phyloP scores from a whole-genome alignment of 2,888 invertebrate genomes.

The Steinernema carpocapsae region DNA sequence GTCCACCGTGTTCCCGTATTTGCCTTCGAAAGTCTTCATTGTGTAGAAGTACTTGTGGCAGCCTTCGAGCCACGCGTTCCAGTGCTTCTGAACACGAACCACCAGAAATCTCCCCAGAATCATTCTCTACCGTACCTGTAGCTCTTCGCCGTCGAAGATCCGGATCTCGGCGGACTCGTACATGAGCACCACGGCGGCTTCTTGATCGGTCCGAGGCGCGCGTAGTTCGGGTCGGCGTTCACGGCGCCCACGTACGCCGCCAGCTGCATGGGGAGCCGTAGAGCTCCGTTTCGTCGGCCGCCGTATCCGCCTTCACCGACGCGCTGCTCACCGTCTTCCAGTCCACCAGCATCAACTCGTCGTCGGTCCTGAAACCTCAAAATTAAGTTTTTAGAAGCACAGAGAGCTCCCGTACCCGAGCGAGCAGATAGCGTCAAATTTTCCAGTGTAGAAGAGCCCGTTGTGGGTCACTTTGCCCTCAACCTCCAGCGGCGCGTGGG shows the following conservation, averaged over 20 bases:
- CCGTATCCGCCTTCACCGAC: slow-evolving; percentile 38
- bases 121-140: slow-evolving; percentile 36
- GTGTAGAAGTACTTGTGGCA: slow-evolving; percentile 2
- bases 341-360: slow-evolving; percentile 44
- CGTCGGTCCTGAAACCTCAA: too few species aligned
- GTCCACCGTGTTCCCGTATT: slow-evolving; percentile 25
- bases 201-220: slow-evolving; percentile 39
- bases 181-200: slow-evolving; percentile 44
- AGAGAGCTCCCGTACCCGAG: neutral
- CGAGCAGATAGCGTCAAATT: slow-evolving; percentile 49
- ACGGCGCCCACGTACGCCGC: slow-evolving; percentile 49
- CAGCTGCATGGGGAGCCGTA: slow-evolving; percentile 48
- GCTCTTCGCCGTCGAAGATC: slow-evolving; percentile 27
- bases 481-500: slow-evolving; percentile 31
- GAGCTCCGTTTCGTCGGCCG: slow-evolving; percentile 34
- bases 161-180: slow-evolving; percentile 41
- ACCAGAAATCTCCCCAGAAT: slow-evolving; percentile 33
- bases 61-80: neutral
- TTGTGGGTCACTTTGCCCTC: slow-evolving; percentile 41
- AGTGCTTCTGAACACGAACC: slow-evolving; percentile 39
- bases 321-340: slow-evolving; percentile 48
- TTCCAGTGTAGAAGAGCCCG: slow-evolving; percentile 42
- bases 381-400: neutral
- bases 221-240: slow-evolving; percentile 41
- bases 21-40: slow-evolving; percentile 37